Conservation (phyloP, 1,140 invertebrate genomes). For the Aphidius gifuensis region DNA sequence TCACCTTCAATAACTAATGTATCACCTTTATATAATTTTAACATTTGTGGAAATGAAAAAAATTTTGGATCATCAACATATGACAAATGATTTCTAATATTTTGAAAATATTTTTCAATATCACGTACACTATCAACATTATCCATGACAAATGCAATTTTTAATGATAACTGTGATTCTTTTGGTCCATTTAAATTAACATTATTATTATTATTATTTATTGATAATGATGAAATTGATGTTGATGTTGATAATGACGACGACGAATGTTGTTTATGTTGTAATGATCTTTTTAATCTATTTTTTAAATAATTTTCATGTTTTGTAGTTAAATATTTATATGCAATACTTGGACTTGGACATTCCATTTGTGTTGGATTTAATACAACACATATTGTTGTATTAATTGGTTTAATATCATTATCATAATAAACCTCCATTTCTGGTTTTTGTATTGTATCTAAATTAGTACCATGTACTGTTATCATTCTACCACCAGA, state of each 20-base stretch:
- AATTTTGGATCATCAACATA: constrained; percentile 93
- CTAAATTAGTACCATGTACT: constrained; percentile 87
- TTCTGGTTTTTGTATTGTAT: constrained; percentile 87
- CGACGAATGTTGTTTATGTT: constrained; percentile 8
- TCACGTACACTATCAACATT: constrained; percentile 85
- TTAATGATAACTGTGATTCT: constrained; percentile 64
- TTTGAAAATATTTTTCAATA: constrained; percentile 82
- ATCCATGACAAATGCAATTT: constrained; percentile 94
- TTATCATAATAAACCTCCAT: constrained; percentile 78
- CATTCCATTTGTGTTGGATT: constrained; percentile 93
- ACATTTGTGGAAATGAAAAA: constrained; percentile 76
- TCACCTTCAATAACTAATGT: constrained; percentile 93
- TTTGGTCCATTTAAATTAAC: constrained; percentile 32
- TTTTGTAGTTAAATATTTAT: constrained; percentile 37
- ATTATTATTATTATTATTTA: too few relatives aligned
- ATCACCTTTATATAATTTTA: constrained; percentile 92
- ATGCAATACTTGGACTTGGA: constrained; percentile 74
- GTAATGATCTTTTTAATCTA: constrained; percentile 33
- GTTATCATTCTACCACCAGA: constrained; percentile 92
- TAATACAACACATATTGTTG: constrained; percentile 79
- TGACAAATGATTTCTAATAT: constrained; percentile 72
- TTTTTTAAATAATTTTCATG: constrained; percentile 22
- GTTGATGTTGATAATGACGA: constrained; percentile 21
- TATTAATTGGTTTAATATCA: constrained; percentile 70
- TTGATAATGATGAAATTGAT: constrained; percentile 27